Percentiles rank a stretch among this genome's conserved stretches.
Conservation (phyloP, 2,113 vertebrate genomes). For the Ardeotis arabs region DNA sequence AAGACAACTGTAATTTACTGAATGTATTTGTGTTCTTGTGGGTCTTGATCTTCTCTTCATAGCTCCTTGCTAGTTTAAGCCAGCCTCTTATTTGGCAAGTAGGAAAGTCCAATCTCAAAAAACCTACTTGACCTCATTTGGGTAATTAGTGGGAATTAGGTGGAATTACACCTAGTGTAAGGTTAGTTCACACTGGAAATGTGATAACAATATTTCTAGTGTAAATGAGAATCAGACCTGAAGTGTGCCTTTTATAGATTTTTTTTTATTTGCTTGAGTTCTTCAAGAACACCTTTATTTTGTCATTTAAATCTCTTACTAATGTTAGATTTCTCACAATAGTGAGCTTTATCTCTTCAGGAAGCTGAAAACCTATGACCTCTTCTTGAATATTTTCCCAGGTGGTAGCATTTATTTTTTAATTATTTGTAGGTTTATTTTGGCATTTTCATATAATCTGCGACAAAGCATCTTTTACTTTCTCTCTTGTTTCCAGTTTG, state of each 20-base stretch:
- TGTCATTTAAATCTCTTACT: constrained; percentile 13
- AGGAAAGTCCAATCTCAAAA: background rate
- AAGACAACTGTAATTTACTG: constrained; percentile 2
- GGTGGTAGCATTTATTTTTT: background rate
- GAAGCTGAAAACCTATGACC: constrained; percentile 2
- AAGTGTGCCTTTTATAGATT: background rate
- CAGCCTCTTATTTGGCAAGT: background rate
- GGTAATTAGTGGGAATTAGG: background rate
- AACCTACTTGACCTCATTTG: background rate
- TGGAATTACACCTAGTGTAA: background rate
- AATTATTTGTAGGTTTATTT: constrained; percentile 31
- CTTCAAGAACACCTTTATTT: constrained; percentile 18
- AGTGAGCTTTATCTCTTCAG: constrained; percentile 11
- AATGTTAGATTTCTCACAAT: constrained; percentile 21
- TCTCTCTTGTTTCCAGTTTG: background rate
- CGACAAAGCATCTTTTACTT: constrained; percentile 12
- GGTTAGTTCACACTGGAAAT: background rate
- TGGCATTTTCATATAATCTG: constrained; percentile 12
- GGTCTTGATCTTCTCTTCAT: background rate
- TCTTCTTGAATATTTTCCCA: constrained; percentile 33
- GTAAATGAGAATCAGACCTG: background rate
- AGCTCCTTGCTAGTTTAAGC: background rate
- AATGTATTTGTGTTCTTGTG: background rate
- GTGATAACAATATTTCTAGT: background rate
- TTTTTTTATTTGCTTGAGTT: background rate